These are phyloP conservation scores for Oncopeltus fasciatus DNA, from an alignment of 1,140 invertebrate species.

Conservation along the genomic window DNA sequence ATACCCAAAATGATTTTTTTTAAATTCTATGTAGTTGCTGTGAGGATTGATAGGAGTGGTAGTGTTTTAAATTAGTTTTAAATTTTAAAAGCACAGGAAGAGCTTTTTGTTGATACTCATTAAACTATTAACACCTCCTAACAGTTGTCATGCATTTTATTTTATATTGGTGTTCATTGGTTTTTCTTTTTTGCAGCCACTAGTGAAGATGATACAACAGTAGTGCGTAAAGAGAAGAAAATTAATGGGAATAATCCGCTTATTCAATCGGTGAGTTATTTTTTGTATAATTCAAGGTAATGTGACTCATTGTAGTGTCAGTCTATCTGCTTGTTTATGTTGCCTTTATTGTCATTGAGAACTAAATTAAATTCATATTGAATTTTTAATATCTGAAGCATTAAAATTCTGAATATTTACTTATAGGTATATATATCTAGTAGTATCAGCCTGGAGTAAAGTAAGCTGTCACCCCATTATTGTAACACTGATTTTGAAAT, in stretches of 20 bases:
- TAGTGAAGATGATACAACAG: conserved; percentile 26
- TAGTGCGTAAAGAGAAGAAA: conserved; percentile 24
- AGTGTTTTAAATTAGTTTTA: no score
- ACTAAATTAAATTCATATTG: background rate
- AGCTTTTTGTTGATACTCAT: no score
- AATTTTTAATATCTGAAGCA: background rate
- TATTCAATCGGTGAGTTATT: conserved; percentile 19
- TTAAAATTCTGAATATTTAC: background rate
- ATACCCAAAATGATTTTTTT: no score
- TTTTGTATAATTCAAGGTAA: background rate
- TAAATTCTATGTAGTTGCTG: no score
- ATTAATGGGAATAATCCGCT: conserved; percentile 20
- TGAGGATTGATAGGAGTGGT: no score
- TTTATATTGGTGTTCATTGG: no score
- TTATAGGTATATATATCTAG: background rate
- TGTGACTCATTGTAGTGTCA: background rate
- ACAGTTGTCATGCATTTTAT: no score
- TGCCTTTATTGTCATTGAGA: background rate
- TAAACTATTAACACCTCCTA: no score
- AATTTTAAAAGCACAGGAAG: no score
- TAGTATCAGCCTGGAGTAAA: background rate
- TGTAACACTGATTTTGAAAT: no score
- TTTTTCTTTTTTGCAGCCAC: no score
- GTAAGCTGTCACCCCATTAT: no score
- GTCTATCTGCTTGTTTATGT: background rate